Conservation (phyloP, 1,140 invertebrate species). For the Drosophila pruinosa region DNA sequence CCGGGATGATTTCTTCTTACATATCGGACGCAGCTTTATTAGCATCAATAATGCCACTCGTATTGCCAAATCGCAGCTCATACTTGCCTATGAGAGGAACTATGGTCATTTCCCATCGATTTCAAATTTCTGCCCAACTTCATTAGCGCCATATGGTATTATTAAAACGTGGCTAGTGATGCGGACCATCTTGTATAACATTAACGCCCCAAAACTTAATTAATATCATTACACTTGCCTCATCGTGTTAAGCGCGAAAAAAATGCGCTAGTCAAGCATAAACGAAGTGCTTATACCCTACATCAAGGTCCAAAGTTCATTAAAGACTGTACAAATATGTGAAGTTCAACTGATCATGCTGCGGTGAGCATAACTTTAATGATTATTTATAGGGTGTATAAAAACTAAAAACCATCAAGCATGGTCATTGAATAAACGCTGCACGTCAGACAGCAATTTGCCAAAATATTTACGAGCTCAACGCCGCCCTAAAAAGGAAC, state of each 20-base stretch:
- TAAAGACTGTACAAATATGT: background rate
- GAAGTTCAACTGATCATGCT: background rate
- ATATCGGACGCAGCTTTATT: background rate
- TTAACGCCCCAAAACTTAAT: constrained; percentile 49
- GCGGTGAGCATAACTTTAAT: background rate
- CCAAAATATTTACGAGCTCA: constrained; percentile 76
- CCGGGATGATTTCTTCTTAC: background rate
- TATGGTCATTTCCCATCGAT: background rate
- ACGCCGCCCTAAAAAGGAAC: constrained; percentile 62
- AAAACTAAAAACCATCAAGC: constrained; percentile 47
- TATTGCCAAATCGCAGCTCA: background rate
- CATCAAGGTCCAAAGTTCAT: background rate
- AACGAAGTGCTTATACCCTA: background rate
- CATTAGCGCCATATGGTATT: constrained; percentile 47
- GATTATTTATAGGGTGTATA: background rate
- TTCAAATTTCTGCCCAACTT: constrained; percentile 31
- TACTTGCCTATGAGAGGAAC: background rate
- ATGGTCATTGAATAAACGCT: constrained; percentile 42
- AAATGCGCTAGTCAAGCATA: background rate
- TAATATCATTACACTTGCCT: constrained; percentile 51
- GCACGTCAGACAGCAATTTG: constrained; percentile 71
- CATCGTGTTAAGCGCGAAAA: constrained; percentile 16
- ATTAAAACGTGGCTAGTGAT: constrained; percentile 12
- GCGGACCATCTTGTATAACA: constrained; percentile 30
- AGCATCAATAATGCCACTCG: background rate